A percentile compares a stretch with the other conserved stretches of the same genome.
Evolutionary conservation across 53 echinoderm and acorn worm species (phyloP).

Genomic region (Echinometra lucunter): DNA sequence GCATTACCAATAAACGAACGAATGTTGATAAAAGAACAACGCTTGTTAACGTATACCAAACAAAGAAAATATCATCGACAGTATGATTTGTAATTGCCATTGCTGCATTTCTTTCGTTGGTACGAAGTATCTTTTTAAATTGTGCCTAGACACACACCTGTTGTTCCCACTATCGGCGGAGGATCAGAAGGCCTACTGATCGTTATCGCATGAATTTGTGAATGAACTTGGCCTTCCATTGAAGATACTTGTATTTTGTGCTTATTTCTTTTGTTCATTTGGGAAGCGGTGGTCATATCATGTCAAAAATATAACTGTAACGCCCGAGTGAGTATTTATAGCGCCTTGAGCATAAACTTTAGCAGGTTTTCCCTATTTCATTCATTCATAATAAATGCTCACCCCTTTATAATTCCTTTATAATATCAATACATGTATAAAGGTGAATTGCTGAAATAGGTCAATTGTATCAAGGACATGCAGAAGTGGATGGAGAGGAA

Average conservation of each 20-base stretch:
- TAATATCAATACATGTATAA: no score
- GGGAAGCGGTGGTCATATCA: not conserved
- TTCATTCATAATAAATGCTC: not conserved
- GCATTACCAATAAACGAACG: not conserved
- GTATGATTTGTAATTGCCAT: not conserved
- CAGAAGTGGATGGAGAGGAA: no score
- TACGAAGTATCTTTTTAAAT: not conserved
- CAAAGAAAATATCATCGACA: not conserved
- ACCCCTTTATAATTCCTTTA: no score
- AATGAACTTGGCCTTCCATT: not conserved
- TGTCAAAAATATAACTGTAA: not conserved
- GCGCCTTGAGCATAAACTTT: not conserved
- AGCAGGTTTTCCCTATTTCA: not conserved
- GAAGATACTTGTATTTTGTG: not conserved
- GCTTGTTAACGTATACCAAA: not conserved
- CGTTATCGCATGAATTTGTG: not conserved
- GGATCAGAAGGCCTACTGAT: not conserved
- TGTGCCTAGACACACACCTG: not conserved
- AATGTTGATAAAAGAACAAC: not conserved
- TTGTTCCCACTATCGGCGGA: not conserved
- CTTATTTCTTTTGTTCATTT: not conserved
- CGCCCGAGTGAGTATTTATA: not conserved
- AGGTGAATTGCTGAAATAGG: no score
- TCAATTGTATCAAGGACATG: no score
- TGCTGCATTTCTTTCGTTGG: not conserved